Evolutionary conservation across 2,797 vertebrate genomes (phyloP), one percentile per base, ranked within the genome.

Genomic region (Anguilla anguilla): DNA sequence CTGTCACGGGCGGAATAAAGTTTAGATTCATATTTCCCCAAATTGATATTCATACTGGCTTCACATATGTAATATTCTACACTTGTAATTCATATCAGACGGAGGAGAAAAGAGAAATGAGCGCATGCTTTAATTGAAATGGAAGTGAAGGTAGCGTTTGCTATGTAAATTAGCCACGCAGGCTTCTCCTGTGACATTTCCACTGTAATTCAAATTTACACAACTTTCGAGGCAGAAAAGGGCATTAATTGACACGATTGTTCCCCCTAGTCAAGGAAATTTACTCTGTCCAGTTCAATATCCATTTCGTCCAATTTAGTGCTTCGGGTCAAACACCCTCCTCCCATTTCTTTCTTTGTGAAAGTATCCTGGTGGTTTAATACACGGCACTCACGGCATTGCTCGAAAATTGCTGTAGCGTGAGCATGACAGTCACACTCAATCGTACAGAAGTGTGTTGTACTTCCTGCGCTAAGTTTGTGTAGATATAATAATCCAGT

Each of bases 31-130:
- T 28, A 4, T 82, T 82, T 25, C 46, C 46, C 79, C 10, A 10
- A 49, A 82, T 15, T 25, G 25, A 51, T 51, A 69, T 17, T 82
- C 43, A 9, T n/a, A 22, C 39, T 81, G 39, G 39, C 77, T 81
- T 81, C 43, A 81, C 46, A 82, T 11, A 82, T 25, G 46, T 51
- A 82, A 49, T 82, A 82, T 82, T 82, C 46, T 51, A 51, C 79
- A 82, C 46, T 49, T 82, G 43, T 51, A 82, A 82, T 82, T 82
- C 79, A 82, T 82, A 82, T n/a, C 74, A 79, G 46, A 82, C 46
- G 46, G 51, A 82, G 46, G 46, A 25, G 19, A 10, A 10, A 11
- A 82, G 51, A 82, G 6, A 25, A 82, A 49, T 51, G 79, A 82
- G 79, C 19, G 39, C 25, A 4, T 6, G 6, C 46, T 82, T 82